Conservation (phyloP, 2,113 vertebrate genomes). For the Galemys pyrenaicus region DNA sequence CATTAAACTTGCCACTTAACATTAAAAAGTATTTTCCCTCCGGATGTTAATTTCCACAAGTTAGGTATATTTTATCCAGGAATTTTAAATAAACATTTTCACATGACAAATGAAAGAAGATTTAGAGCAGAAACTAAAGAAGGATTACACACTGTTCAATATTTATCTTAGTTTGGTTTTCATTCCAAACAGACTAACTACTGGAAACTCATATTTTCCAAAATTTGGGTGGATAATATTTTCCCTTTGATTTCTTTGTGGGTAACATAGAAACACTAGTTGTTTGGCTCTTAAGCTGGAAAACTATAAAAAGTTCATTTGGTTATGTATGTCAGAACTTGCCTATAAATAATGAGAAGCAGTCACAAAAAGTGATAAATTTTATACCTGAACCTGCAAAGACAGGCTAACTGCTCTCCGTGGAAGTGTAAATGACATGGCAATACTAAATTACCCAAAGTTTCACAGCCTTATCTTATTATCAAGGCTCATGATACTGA, state of each 20-base stretch:
- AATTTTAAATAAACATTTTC: conserved; percentile 20
- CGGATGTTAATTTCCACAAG: conserved; percentile 42
- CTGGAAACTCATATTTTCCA: conserved; percentile 73
- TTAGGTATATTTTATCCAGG: not conserved
- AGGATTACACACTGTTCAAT: conserved; percentile 24
- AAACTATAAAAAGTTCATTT: conserved; percentile 79
- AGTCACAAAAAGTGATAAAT: conserved; percentile 64
- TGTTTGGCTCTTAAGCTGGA: conserved; percentile 79
- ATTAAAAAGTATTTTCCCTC: conserved; percentile 38
- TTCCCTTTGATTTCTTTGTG: conserved; percentile 79
- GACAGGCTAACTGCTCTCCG: conserved; percentile 59
- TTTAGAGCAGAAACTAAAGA: conserved; percentile 49
- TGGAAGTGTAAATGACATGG: conserved; percentile 35
- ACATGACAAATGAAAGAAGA: conserved; percentile 34
- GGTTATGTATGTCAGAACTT: conserved; percentile 82
- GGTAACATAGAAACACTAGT: conserved; percentile 79
- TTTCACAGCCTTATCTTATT: conserved; percentile 29
- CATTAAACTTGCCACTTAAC: conserved; percentile 15
- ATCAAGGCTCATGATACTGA: conserved; percentile 3
- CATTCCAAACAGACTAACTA: conserved; percentile 40
- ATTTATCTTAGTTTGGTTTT: conserved; percentile 66
- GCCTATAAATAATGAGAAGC: conserved; percentile 71
- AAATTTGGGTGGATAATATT: conserved; percentile 72
- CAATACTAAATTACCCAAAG: conserved; percentile 22
- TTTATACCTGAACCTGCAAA: conserved; percentile 70